phyloP scores from a whole-genome alignment of 2,113 vertebrate genomes.

The Pedetes capensis region DNA sequence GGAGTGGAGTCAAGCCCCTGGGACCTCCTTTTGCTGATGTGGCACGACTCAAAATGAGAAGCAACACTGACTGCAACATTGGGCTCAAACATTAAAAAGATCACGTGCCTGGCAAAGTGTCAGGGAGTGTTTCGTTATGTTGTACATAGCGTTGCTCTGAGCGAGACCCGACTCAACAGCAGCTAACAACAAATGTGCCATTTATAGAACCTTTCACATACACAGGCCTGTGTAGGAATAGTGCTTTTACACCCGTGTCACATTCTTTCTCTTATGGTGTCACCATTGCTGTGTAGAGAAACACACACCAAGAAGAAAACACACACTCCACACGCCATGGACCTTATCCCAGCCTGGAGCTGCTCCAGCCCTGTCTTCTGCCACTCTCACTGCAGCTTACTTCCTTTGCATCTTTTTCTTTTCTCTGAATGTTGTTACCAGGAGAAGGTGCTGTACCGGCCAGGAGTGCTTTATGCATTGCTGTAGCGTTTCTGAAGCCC shows the following conservation, averaged over 20 bases:
- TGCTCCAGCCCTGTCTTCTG: not conserved
- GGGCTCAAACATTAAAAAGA: no score
- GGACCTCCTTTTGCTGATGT: no score
- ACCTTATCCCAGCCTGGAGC: not conserved
- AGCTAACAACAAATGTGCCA: not conserved
- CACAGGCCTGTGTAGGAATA: not conserved
- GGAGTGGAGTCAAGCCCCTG: no score
- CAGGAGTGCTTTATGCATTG: not conserved
- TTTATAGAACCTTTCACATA: not conserved
- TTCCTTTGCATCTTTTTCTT: not conserved
- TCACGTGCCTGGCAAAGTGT: no score
- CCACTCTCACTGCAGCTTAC: no score
- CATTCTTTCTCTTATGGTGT: not conserved
- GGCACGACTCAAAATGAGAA: no score
- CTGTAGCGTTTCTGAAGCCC: not conserved
- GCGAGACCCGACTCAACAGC: no score
- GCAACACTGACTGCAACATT: no score
- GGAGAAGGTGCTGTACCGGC: not conserved
- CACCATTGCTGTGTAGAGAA: not conserved
- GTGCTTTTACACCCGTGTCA: not conserved
- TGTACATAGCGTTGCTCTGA: no score
- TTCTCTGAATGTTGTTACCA: not conserved
- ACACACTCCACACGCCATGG: not conserved
- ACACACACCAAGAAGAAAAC: not conserved
- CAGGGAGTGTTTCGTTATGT: no score